phyloP scores from a whole-genome alignment of 23 tunicate genomes.

The Corella eumyota region DNA sequence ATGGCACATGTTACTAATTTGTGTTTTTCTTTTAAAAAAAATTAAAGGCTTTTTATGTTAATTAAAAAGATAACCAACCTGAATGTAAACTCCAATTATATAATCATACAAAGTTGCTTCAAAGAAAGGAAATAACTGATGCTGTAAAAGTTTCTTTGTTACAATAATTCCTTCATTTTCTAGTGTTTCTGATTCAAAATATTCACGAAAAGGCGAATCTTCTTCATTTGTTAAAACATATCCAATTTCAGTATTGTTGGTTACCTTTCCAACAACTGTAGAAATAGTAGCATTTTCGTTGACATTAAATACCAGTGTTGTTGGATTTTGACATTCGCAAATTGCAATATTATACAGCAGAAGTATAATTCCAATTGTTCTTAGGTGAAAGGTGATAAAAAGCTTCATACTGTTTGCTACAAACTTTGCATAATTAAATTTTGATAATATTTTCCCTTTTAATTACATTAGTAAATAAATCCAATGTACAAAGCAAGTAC shows the following conservation, averaged over 20 bases:
- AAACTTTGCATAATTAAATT: no score
- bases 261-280: constrained; percentile 18
- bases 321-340: constrained; percentile 4
- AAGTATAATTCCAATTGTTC: no score
- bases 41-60: no score
- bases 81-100: background rate
- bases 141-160: constrained; percentile 29
- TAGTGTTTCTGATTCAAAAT: constrained; percentile 23
- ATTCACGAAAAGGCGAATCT: constrained; percentile 4
- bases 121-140: constrained; percentile 21
- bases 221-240: background rate
- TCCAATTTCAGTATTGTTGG: background rate
- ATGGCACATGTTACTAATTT: background rate
- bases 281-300: constrained; percentile 34
- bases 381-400: no score
- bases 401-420: no score
- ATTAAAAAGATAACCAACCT: constrained; percentile 1
- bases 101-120: constrained; percentile 9
- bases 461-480: no score
- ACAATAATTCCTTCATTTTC: constrained; percentile 34
- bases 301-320: constrained; percentile 7
- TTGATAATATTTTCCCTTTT: no score
- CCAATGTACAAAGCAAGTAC: no score
- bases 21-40: background rate
- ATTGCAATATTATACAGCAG: no score